Conservation (phyloP, 2,113 vertebrate genomes). For the Malurus melanocephalus region DNA sequence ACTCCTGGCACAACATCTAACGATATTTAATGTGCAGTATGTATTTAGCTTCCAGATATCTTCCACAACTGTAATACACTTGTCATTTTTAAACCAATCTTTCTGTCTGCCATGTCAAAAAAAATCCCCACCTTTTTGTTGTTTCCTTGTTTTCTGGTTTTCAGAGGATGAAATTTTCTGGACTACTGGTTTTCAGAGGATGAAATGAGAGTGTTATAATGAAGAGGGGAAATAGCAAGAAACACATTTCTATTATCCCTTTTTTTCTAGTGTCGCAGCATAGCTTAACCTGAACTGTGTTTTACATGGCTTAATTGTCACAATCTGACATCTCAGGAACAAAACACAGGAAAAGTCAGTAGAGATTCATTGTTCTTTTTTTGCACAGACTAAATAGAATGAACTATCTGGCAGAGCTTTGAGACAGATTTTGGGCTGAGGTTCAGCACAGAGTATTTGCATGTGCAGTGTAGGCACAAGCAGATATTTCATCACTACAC, state of each 20-base stretch:
- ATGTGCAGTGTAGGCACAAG: neutral
- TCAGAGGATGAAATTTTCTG: neutral
- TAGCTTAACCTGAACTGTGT: neutral
- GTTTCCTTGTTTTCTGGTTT: neutral
- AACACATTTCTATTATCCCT: neutral
- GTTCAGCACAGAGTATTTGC: neutral
- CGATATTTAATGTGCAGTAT: accelerated
- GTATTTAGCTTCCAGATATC: neutral
- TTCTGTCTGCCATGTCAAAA: neutral
- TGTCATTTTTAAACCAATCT: neutral
- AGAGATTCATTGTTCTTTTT: neutral
- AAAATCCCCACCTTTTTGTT: neutral
- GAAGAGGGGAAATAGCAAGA: neutral
- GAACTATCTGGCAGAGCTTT: neutral
- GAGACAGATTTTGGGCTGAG: neutral
- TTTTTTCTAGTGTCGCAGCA: neutral
- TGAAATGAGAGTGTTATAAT: neutral
- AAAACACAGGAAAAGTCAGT: neutral
- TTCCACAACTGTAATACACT: neutral
- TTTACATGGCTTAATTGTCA: neutral
- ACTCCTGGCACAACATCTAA: neutral
- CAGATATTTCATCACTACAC: neutral
- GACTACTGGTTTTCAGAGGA: neutral
- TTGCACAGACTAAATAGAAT: neutral
- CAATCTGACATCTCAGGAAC: neutral